A percentile compares a stretch with the other conserved stretches of the same genome.
phyloP scores from a whole-genome alignment of 2,797 vertebrate species.

The Sandelia bainsii region DNA sequence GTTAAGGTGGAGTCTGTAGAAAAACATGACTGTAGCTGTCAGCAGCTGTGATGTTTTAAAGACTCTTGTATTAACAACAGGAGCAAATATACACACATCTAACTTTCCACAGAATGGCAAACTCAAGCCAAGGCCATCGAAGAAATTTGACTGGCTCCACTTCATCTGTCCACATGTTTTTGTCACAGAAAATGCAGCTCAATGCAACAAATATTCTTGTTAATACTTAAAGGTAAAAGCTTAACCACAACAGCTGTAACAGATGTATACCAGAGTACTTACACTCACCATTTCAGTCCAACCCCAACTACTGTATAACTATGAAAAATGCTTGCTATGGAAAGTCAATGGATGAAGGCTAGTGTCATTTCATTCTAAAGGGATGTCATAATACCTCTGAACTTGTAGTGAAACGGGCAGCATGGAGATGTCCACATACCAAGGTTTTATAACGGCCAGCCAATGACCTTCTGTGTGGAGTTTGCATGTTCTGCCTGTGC shows the following conservation, averaged over 20 bases:
- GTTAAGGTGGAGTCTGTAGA: neutral
- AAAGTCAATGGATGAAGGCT: conserved; percentile 9
- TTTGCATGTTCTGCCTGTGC: neutral
- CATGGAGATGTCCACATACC: neutral
- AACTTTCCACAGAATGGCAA: neutral
- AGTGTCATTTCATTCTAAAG: conserved; percentile 22
- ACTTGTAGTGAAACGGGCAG: neutral
- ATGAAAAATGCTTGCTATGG: conserved; percentile 30
- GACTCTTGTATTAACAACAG: too few species aligned
- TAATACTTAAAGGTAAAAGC: too few species aligned
- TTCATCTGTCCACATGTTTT: conserved; percentile 2
- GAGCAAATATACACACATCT: neutral
- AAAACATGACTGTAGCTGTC: too few species aligned
- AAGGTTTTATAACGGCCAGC: neutral
- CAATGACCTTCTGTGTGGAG: neutral
- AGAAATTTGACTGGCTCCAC: neutral
- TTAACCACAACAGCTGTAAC: too few species aligned
- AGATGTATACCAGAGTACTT: conserved; percentile 7
- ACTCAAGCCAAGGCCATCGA: neutral
- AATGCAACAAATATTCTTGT: neutral
- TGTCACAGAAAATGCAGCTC: neutral
- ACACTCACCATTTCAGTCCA: conserved; percentile 43
- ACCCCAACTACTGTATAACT: conserved; percentile 38
- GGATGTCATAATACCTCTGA: neutral
- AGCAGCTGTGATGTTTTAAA: too few species aligned